These are phyloP conservation scores for Teleogryllus oceanicus DNA, from an alignment of 2,888 invertebrate species.

Conservation along the genomic window DNA sequence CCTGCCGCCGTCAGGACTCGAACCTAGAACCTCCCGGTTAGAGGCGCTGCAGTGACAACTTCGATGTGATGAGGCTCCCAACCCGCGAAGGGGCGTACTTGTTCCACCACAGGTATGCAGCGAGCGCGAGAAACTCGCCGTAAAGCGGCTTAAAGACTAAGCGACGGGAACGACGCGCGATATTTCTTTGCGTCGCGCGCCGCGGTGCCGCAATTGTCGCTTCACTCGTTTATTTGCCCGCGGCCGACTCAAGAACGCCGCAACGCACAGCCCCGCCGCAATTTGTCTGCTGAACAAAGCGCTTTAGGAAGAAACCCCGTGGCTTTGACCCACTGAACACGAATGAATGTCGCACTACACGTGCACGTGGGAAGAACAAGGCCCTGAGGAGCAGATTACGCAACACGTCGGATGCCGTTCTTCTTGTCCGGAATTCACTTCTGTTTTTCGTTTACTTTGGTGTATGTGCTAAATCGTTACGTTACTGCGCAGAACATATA, in stretches of 20 bases:
- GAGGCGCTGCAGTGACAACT: no score
- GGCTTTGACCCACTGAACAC: neutral
- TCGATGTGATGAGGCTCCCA: no score
- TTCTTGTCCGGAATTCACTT: no score
- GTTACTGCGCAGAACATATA: no score
- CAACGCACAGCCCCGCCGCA: neutral
- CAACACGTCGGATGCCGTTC: no score
- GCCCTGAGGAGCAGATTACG: no score
- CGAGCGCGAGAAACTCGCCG: neutral
- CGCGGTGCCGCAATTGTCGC: neutral
- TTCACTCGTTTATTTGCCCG: neutral
- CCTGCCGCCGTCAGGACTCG: no score
- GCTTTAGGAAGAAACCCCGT: neutral
- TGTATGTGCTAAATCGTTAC: no score
- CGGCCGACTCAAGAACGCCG: neutral
- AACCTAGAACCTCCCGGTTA: no score
- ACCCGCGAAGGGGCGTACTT: no score
- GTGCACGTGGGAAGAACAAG: no score
- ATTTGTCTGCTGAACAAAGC: neutral
- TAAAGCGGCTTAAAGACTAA: slow-evolving; percentile 8
- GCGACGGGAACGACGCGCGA: neutral
- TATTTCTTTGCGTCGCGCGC: neutral
- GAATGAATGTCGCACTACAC: neutral
- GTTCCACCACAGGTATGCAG: neutral
- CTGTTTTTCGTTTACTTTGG: no score